Evolutionary conservation across 2,888 invertebrate genomes (phyloP).

Genomic region (Limnephilus lunatus): DNA sequence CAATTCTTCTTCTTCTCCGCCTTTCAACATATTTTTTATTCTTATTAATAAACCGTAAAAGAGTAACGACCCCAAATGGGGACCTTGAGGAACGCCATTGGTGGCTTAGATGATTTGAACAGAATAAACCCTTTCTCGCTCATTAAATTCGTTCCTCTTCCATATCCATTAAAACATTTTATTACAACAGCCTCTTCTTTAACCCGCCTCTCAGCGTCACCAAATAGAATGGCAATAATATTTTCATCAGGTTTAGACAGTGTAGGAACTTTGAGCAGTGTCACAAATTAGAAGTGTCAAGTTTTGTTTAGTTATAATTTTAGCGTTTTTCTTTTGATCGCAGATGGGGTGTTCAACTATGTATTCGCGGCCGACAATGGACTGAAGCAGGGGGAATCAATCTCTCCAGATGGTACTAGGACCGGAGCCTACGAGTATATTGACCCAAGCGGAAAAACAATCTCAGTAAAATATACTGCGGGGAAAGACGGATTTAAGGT

Average conservation of each 20-base stretch:
- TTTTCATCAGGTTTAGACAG: not conserved
- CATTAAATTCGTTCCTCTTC: too few relatives aligned
- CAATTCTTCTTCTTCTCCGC: too few relatives aligned
- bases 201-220: not conserved
- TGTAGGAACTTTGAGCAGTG: not conserved
- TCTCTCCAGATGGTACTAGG: slow-evolving; percentile 82
- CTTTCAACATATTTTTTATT: too few relatives aligned
- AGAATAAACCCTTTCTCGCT: too few relatives aligned
- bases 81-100: not conserved
- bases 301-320: not conserved
- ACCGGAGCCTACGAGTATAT: slow-evolving; percentile 82
- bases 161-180: too few relatives aligned
- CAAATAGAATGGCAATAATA: not conserved
- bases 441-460: slow-evolving; percentile 81
- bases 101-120: not conserved
- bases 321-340: not conserved
- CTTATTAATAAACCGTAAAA: not conserved
- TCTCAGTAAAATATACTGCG: slow-evolving; percentile 79
- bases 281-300: not conserved
- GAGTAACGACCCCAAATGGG: not conserved
- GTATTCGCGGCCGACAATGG: slow-evolving; percentile 84
- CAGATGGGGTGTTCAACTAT: slow-evolving; percentile 82
- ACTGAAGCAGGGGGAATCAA: slow-evolving; percentile 82
- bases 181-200: too few relatives aligned
- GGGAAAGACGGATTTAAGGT: slow-evolving; percentile 77